A percentile compares a stretch with the other conserved stretches of the same genome.
These are phyloP conservation scores for Gopherus flavomarginatus DNA, from an alignment of 2,113 vertebrate species.

Conservation along the genomic window DNA sequence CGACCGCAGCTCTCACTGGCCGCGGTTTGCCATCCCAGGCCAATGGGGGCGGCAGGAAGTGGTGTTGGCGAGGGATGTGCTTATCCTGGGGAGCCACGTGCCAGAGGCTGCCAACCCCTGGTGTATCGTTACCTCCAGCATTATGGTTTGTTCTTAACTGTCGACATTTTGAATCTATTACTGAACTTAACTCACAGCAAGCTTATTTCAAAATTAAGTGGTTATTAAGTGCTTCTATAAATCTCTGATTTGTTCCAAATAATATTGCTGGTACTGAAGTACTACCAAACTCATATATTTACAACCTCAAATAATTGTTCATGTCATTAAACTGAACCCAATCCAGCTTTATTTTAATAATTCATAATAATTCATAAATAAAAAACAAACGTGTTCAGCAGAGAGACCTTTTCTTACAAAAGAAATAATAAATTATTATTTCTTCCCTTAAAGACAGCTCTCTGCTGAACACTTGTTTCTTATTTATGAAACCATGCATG, in stretches of 20 bases:
- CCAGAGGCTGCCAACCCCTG: too few relatives aligned
- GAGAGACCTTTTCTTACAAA: slow-evolving; percentile 77
- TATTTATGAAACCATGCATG: slow-evolving; percentile 82
- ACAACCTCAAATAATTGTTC: slow-evolving; percentile 81
- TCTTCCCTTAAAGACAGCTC: slow-evolving; percentile 80
- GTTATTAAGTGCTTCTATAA: slow-evolving; percentile 77
- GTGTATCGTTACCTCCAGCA: neutral
- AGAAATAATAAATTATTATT: slow-evolving; percentile 85
- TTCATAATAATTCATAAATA: slow-evolving; percentile 85
- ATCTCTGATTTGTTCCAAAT: slow-evolving; percentile 72
- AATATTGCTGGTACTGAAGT: slow-evolving; percentile 70
- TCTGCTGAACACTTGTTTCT: slow-evolving; percentile 83
- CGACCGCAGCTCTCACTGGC: too few relatives aligned
- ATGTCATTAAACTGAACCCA: slow-evolving; percentile 82
- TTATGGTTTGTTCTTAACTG: slow-evolving; percentile 49
- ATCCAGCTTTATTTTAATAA: slow-evolving; percentile 82
- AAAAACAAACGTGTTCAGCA: slow-evolving; percentile 79
- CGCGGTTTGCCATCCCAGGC: too few relatives aligned
- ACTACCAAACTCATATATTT: slow-evolving; percentile 75
- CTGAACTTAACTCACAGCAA: slow-evolving; percentile 58
- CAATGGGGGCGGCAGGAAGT: too few relatives aligned
- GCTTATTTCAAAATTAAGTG: slow-evolving; percentile 73
- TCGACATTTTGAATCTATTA: slow-evolving; percentile 58
- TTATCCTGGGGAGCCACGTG: too few relatives aligned
- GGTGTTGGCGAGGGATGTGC: too few relatives aligned